Evolutionary conservation across 2,888 invertebrate species (phyloP).

Genomic region (Ametastegia equiseti): DNA sequence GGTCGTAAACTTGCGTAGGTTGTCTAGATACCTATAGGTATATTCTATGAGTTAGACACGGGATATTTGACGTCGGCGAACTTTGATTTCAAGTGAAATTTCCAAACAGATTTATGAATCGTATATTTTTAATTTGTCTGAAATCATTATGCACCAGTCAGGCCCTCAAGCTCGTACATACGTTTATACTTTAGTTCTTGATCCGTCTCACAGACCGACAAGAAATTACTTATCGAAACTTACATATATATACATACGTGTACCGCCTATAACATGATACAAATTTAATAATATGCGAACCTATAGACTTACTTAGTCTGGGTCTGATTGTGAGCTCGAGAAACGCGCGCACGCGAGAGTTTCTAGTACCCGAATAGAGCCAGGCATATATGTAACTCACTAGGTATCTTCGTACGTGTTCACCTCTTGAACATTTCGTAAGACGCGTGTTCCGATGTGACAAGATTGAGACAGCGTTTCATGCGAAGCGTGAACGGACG

Average conservation of each 20-base stretch:
- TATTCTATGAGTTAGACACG: conserved; percentile 18
- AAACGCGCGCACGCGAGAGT: no score
- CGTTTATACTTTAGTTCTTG: no score
- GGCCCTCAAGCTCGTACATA: no score
- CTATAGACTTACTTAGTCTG: background rate
- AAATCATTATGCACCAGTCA: background rate
- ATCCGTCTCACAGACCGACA: background rate
- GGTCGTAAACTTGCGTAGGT: conserved; percentile 41
- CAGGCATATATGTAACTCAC: no score
- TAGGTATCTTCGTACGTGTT: background rate
- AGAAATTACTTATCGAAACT: background rate
- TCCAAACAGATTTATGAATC: conserved; percentile 30
- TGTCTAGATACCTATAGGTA: no score
- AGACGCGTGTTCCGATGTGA: conserved; percentile 51
- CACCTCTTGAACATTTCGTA: conserved; percentile 45
- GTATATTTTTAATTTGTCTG: conserved; percentile 33
- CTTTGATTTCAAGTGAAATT: conserved; percentile 38
- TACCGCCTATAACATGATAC: background rate
- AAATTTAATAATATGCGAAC: background rate
- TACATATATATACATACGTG: no score
- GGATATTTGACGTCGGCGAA: conserved; percentile 43
- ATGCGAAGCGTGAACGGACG: conserved; percentile 51
- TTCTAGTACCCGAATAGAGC: no score
- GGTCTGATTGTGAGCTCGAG: background rate
- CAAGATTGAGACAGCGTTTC: conserved; percentile 54